Percentiles rank a stretch among this genome's conserved stretches.
Evolutionary conservation across 2,797 vertebrate genomes (phyloP).

Genomic region (Channa striata): DNA sequence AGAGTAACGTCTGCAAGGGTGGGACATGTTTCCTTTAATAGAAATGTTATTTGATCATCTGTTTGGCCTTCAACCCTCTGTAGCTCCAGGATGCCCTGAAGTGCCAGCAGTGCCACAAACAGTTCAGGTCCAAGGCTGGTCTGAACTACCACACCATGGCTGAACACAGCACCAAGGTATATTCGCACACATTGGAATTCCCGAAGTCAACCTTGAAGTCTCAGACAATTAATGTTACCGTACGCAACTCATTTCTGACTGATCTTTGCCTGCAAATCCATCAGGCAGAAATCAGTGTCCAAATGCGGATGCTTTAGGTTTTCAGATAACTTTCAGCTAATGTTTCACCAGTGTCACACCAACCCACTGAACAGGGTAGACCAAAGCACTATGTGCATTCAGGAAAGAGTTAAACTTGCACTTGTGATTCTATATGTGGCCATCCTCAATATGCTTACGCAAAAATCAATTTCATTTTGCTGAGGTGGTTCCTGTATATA

Average conservation of each 20-base stretch:
- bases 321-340: constrained; percentile 13
- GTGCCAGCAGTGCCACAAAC: constrained; percentile 96
- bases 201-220: neutral
- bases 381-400: constrained; percentile 15
- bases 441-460: constrained; percentile 14
- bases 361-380: constrained; percentile 45
- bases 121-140: constrained; percentile 98
- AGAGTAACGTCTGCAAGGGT: constrained; percentile 14
- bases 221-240: neutral
- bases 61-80: constrained; percentile 57
- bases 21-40: constrained; percentile 29
- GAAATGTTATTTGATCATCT: constrained; percentile 46
- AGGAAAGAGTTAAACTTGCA: constrained; percentile 28
- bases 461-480: constrained; percentile 33
- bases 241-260: neutral
- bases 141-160: constrained; percentile 98
- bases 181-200: neutral
- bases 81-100: constrained; percentile 97
- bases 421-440: constrained; percentile 30
- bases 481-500: neutral
- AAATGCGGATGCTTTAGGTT: constrained; percentile 26
- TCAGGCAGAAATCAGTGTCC: constrained; percentile 14
- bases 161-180: constrained; percentile 93
- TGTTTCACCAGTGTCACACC: constrained; percentile 44
- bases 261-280: constrained; percentile 5